phyloP scores from a whole-genome alignment of 2,888 invertebrate genomes.

The Cinara cedri region DNA sequence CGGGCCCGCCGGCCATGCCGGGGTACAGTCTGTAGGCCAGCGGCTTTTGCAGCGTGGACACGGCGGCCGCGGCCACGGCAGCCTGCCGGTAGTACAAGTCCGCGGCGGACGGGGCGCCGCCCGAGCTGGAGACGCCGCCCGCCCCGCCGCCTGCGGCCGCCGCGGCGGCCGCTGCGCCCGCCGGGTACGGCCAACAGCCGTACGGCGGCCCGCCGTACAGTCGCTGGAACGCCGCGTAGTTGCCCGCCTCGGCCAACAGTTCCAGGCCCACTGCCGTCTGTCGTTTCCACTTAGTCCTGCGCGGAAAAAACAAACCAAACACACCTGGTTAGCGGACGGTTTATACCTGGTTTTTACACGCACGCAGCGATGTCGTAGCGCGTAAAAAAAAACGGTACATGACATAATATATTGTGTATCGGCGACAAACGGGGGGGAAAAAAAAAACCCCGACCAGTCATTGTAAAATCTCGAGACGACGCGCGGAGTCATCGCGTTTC shows the following conservation, averaged over 20 bases:
- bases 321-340: too few species aligned
- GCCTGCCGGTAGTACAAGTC: conserved; percentile 84
- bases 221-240: conserved; percentile 97
- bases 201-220: conserved; percentile 82
- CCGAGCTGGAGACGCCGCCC: conserved; percentile 66
- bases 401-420: too few species aligned
- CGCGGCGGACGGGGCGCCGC: conserved; percentile 71
- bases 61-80: conserved; percentile 70
- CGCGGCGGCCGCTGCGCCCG: conserved; percentile 68
- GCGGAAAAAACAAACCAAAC: conserved; percentile 57
- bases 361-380: too few species aligned
- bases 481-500: too few species aligned
- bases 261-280: conserved; percentile 96
- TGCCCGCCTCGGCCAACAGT: conserved; percentile 94
- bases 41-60: conserved; percentile 79
- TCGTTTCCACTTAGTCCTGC: conserved; percentile 85
- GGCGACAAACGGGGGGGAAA: too few species aligned
- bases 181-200: conserved; percentile 69
- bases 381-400: too few species aligned
- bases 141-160: conserved; percentile 67
- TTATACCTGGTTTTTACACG: too few species aligned
- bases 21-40: conserved; percentile 71
- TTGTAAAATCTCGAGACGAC: too few species aligned
- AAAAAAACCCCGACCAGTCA: too few species aligned
- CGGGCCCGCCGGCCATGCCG: conserved; percentile 59